Conservation (phyloP, 2,797 vertebrate species). For the Mallotus villosus region DNA sequence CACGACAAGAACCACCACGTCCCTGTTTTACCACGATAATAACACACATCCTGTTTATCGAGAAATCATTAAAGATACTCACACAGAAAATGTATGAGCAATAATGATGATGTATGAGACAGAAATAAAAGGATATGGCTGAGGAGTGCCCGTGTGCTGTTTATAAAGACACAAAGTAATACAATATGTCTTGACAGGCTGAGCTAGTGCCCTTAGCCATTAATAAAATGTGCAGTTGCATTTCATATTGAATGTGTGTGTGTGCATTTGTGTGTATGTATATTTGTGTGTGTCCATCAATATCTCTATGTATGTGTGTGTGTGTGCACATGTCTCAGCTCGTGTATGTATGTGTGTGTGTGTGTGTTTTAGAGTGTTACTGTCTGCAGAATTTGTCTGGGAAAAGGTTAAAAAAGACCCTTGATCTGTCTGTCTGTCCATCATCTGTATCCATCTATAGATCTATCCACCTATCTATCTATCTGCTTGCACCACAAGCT, state of each 20-base stretch:
- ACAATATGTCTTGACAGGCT: neutral
- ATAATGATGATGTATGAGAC: slow-evolving; percentile 1
- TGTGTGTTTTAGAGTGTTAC: too few species aligned
- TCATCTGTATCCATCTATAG: neutral
- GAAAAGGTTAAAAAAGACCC: slow-evolving; percentile 54
- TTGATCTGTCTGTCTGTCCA: neutral
- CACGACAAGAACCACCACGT: neutral
- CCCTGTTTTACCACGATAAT: slow-evolving; percentile 21
- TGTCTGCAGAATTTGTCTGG: neutral
- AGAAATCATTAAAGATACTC: slow-evolving; percentile 34
- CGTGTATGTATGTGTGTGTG: too few species aligned
- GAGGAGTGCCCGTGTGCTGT: slow-evolving; percentile 20
- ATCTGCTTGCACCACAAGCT: slow-evolving; percentile 49
- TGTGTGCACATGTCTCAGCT: too few species aligned
- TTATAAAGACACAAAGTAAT: neutral
- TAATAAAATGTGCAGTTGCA: neutral
- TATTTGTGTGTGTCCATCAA: neutral
- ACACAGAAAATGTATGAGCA: neutral
- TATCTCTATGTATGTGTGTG: too few species aligned
- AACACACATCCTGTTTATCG: slow-evolving; percentile 34
- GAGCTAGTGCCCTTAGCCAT: neutral
- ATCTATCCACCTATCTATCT: slow-evolving; percentile 64
- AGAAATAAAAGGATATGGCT: slow-evolving; percentile 28
- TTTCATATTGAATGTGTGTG: slow-evolving; percentile 6
- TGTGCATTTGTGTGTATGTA: neutral